Evolutionary conservation across 2,113 vertebrate species (phyloP), one percentile per base, ranked within the genome.

Genomic region (Clupea harengus): DNA sequence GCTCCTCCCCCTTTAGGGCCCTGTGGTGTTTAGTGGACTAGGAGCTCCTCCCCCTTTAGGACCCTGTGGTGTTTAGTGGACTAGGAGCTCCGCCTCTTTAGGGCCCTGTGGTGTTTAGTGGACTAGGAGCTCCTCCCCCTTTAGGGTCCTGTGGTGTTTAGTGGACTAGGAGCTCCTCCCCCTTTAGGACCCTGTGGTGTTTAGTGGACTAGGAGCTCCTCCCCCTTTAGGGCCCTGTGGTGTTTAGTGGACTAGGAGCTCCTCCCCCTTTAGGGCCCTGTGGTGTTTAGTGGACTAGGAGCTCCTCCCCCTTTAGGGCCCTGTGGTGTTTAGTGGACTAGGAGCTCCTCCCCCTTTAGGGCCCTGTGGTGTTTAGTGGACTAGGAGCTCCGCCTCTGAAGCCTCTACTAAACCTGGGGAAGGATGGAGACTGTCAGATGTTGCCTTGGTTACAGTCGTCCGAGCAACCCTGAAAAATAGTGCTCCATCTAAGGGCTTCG

Each of bases 391-490:
- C 47, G 11, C 8, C 47, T 49, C 47, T 10, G 47, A 49, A 49
- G 54, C 18, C 20, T 22, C 54, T 57, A 57, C 54, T 22, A 57
- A 57, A 57, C 54, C 54, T 57, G 20, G 54, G 54, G 54, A 22
- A 0, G 54, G 6, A 22, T 60, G 6, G 54, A 22, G 18, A 54
- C 52, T 22, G 18, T 20, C 22, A 60, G 54, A 60, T 20, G 22
- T 60, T 22, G 54, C 20, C 20, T 22, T 60, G 54, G 54, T 60
- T 22, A 60, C 54, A 60, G 89, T 89, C 89, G 88, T 89, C 87
- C 89, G 13, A 20, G 20, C 18, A 15, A 49, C 72, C 75, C 64
- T 49, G 67, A 81, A 20, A 88, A 84, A 83, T 88, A 82, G 82
- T 78, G 32, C 50, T 85, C 67, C 85, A 84, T 81, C 85, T 28